A percentile compares a stretch with the other conserved stretches of the same genome.
phyloP scores from a whole-genome alignment of 2,888 invertebrate genomes.

The Lacanobia wlatinum region DNA sequence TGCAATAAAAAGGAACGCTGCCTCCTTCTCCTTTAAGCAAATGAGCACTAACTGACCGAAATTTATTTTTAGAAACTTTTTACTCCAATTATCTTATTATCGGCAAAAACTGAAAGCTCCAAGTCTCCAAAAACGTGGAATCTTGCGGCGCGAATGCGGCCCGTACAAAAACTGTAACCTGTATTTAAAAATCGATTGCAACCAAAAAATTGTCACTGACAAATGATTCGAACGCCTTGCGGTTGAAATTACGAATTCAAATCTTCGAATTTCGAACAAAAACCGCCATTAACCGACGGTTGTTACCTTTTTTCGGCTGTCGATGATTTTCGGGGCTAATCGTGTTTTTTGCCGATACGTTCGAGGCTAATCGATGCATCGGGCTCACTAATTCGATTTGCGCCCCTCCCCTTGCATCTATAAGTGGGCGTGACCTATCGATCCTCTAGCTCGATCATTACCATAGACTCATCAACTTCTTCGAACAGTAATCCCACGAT shows the following conservation, averaged over 20 bases:
- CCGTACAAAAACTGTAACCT: conserved; percentile 81
- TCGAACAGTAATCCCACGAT: conserved; percentile 42
- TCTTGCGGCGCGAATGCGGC: conserved; percentile 66
- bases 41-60: conserved; percentile 56
- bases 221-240: conserved; percentile 90
- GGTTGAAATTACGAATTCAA: conserved; percentile 90
- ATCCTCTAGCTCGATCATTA: conserved; percentile 82
- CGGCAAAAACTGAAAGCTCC: conserved; percentile 67
- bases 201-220: conserved; percentile 91
- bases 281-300: conserved; percentile 89
- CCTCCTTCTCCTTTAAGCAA: conserved; percentile 54
- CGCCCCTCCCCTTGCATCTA: conserved; percentile 85
- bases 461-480: conserved; percentile 66
- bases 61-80: conserved; percentile 64
- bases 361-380: conserved; percentile 88
- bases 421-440: conserved; percentile 87
- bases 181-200: conserved; percentile 91
- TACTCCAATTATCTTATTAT: conserved; percentile 75
- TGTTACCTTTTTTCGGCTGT: conserved; percentile 89
- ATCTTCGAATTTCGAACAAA: conserved; percentile 90
- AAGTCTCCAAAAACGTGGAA: conserved; percentile 71
- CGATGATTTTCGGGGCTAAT: conserved; percentile 89
- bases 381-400: conserved; percentile 89
- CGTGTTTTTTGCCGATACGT: conserved; percentile 88
- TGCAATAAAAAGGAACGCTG: conserved; percentile 48